Evolutionary conservation across 2,888 invertebrate genomes (phyloP), one percentile per base, ranked within the genome.

Genomic region (Hemaris fuciformis): DNA sequence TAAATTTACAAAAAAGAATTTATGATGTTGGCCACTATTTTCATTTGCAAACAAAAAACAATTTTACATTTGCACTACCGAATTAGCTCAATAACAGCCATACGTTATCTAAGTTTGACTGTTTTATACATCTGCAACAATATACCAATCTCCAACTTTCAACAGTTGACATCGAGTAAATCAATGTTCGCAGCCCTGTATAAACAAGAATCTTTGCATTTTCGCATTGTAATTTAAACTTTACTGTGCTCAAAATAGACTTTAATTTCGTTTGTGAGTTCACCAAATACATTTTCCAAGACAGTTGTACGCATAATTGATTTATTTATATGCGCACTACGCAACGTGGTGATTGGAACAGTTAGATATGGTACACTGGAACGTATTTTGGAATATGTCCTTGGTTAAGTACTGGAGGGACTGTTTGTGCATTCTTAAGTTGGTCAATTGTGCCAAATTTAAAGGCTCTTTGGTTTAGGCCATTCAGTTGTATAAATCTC

Each of bases 261-360:
- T 31, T 3, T 8, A 53, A 4, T 10, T 4, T 53, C 10, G 18
- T 0, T 10, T 18, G 10, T 18, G 0, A 3, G 27, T 10, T 1
- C 13, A 18, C 8, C 8, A 15, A 48, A 3, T 31, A 31, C 53
- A 53, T 53, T 53, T 53, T 53, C 53, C 53, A 53, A 53, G 53
- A 53, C 53, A 53, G 27, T 53, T 10, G 53, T 53, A 53, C 53
- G 53, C 18, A 53, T 63, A 56, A 60, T 58, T 60, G 60, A 43
- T 59, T 63, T 61, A 62, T 62, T 31, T 79, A 65, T 70, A 67
- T 66, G 15, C 45, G 66, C 73, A 64, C 10, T 53, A 53, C 27
- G 53, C 53, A 53, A 53, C 53, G 53, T 53, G 18, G 18, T 31
- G 53, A 53, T 53, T 31, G 53, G 53, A 31, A 53, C 31, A 53